These are phyloP conservation scores for Calameuta pallipes DNA, from an alignment of 2,888 invertebrate genomes.

Conservation along the genomic window DNA sequence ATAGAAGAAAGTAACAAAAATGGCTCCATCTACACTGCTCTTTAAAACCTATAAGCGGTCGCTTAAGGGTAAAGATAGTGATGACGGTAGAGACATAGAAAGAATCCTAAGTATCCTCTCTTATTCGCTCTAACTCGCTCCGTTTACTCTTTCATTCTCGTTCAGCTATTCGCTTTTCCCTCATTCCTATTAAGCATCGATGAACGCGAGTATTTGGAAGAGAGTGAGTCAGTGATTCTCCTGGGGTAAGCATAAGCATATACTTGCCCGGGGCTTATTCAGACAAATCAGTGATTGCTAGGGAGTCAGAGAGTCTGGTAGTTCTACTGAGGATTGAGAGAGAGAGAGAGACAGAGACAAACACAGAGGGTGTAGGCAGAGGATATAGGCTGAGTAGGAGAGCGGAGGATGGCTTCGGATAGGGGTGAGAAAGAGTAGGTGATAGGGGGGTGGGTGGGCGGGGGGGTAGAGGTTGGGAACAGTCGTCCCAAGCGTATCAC, in stretches of 20 bases:
- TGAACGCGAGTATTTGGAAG: conserved; percentile 42
- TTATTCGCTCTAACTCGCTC: not conserved
- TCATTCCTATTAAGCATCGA: conserved; percentile 55
- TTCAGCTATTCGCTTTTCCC: conserved; percentile 18
- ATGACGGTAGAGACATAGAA: not conserved
- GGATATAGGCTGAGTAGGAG: not conserved
- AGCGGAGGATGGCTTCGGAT: not conserved
- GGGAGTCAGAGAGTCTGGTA: conserved; percentile 58
- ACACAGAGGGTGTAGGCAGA: conserved; percentile 12
- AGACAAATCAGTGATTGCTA: conserved; percentile 65
- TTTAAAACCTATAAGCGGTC: not conserved
- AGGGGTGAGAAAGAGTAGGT: not conserved
- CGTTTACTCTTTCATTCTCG: not conserved
- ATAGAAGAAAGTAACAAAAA: not conserved
- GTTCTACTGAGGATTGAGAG: conserved; percentile 29
- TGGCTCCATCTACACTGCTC: not conserved
- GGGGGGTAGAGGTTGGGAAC: not conserved
- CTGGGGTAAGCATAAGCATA: conserved; percentile 57
- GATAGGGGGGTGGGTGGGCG: too few relatives aligned
- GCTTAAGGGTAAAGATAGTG: not conserved
- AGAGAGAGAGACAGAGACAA: conserved; percentile 18
- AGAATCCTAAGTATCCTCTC: not conserved
- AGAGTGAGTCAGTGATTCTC: conserved; percentile 50
- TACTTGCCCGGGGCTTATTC: conserved; percentile 64
- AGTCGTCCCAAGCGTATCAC: not conserved